Evolutionary conservation across 2,113 vertebrate species (phyloP), one percentile per base, ranked within the genome.

Genomic region (Todiramphus chloris): DNA sequence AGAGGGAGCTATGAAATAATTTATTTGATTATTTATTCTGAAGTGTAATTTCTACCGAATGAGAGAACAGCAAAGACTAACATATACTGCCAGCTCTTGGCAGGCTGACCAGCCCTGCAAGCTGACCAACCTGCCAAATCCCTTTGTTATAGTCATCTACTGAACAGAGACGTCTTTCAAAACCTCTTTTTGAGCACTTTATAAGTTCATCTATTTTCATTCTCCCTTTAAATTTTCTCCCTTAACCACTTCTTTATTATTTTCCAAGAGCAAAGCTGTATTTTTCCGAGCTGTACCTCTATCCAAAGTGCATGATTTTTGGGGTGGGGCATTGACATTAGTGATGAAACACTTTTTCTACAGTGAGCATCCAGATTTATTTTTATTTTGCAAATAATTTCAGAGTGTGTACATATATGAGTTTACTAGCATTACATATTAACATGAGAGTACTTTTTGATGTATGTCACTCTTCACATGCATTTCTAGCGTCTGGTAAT

Each of bases 1-100:
- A 90, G 76, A 78, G 35, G 25, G 46, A 87, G 33, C n/a, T 39
- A 55, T 43, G 90, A 74, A 90, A 81, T 81, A 74, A 78, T 62
- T 21, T 24, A 39, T 56, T 44, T 86, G 72, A 77, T 97, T 92
- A 86, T 88, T 90, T 90, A 90, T 89, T 90, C 76, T 67, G 68
- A 50, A 87, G 59, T 86, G n/a, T 67, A 70, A 80, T 92, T 90
- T 70, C 72, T 74, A 67, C 55, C 43, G 60, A 80, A 63, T 3
- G 5, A 83, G 37, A 74, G 33, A 87, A 50, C 31, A 77, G 64
- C 46, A 74, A 35, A 50, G 41, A 78, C 64, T 70, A 67, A 46
- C 58, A 41, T 27, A 9, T 90, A 59, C n/a, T 92, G 91, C 80
- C 56, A 87, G n/a, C 20, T 58, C 37, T 81, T 94, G 83, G 88